These are phyloP conservation scores for Dendrocopos noguchii DNA, from an alignment of 2,113 vertebrate genomes.

Conservation along the genomic window DNA sequence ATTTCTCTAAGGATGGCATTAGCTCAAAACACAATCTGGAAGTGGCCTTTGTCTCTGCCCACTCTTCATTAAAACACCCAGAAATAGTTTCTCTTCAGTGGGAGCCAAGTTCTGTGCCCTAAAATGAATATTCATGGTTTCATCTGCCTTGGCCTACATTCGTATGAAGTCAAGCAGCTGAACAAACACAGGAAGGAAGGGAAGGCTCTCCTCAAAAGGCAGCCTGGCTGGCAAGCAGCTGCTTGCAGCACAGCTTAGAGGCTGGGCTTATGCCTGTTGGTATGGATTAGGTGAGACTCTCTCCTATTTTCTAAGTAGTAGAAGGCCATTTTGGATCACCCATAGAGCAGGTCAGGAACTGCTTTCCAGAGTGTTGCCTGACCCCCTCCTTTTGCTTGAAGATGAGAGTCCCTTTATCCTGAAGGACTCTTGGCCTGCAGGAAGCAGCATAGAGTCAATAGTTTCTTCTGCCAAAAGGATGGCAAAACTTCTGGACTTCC, in stretches of 20 bases:
- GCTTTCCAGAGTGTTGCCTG: background rate
- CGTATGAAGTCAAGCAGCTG: background rate
- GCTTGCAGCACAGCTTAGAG: background rate
- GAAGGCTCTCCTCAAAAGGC: background rate
- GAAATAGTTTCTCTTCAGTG: background rate
- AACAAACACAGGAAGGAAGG: background rate
- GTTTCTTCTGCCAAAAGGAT: background rate
- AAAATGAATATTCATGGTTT: background rate
- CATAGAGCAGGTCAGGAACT: background rate
- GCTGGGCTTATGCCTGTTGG: fast-evolving
- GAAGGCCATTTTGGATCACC: background rate
- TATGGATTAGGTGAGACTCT: background rate
- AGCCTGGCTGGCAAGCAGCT: background rate
- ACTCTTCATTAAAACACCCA: background rate
- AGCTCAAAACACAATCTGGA: background rate
- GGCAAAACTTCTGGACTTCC: background rate
- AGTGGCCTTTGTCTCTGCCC: background rate
- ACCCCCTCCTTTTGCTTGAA: too few relatives aligned
- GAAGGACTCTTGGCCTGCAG: background rate
- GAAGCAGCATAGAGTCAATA: too few relatives aligned
- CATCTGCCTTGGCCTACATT: background rate
- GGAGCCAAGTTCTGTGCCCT: background rate
- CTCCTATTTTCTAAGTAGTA: fast-evolving
- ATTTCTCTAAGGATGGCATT: background rate
- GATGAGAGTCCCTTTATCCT: too few relatives aligned